Base-by-base conservation (phyloP, 2,797 vertebrate genomes). In the Coranthus polyacanthus region DNA sequence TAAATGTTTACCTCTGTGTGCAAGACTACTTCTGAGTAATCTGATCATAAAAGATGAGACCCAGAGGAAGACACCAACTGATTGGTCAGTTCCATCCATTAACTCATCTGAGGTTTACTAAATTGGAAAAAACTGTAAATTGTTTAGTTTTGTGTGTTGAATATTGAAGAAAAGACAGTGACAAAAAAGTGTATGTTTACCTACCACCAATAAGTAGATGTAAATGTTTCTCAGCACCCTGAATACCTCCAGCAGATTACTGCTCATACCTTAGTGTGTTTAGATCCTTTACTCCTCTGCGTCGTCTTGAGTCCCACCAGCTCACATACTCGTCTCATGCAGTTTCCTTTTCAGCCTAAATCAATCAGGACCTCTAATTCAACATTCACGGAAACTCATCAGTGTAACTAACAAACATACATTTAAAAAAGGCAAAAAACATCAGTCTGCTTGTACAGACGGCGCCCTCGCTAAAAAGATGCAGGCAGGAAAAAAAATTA, bases 401-500 rank as follows among this genome's bases (percentile, higher is more conserved):
- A n/a, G n/a, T n/a, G n/a, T n/a, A n/a, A n/a, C n/a, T n/a, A n/a
- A n/a, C n/a, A n/a, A 11, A 67, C 42, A 47, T 7, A 34, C 11
- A 3, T n/a, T n/a, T n/a, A n/a, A n/a, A n/a, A n/a, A 1, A 7
- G 6, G 3, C 22, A 3, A 13, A 43, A 7, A 8, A 8, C 5
- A 2, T 37, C 24, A 21, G 6, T 37, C 21, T 22, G 38, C 50
- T 43, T 15, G 59, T 5, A 21, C 26, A 46, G 21, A 37, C 58
- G 41, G 47, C 16, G 10, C 17, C n/a, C n/a, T 56, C 17, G 15
- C 47, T 9, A n/a, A 51, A 24, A 26, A 26, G 41, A 63, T 2
- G 6, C 15, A 43, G 41, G 17, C 10, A n/a, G 52, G 38, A 46
- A 32, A 36, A 68, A 71, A 74, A n/a, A n/a, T n/a, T 49, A 67